Evolutionary conservation across 2,113 vertebrate genomes (phyloP).

Genomic region (Meriones unguiculatus): DNA sequence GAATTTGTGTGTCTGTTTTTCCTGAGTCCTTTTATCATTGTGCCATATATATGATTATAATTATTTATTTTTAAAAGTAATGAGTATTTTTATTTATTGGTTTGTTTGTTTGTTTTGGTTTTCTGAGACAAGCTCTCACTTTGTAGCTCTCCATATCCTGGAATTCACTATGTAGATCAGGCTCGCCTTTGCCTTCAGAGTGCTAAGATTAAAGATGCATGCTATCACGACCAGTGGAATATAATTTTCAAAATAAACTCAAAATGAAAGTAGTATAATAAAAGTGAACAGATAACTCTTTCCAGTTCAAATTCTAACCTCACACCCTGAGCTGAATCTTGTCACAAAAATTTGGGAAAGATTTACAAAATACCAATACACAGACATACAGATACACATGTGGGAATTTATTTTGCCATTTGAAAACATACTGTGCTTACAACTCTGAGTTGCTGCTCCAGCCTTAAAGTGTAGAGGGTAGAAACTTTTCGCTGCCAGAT

Average conservation of each 20-base stretch:
- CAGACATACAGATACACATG: background rate
- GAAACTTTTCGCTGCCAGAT: background rate
- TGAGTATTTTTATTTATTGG: background rate
- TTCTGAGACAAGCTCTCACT: background rate
- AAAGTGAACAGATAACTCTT: background rate
- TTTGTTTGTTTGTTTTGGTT: background rate
- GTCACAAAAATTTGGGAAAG: background rate
- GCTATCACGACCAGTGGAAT: background rate
- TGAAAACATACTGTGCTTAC: background rate
- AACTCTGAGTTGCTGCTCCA: background rate
- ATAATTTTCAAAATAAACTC: background rate
- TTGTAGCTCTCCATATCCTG: background rate
- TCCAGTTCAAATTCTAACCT: background rate
- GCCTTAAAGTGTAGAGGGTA: background rate
- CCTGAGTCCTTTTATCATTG: background rate
- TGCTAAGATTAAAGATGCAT: background rate
- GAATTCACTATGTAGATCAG: background rate
- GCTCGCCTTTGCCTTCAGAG: background rate
- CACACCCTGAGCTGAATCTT: background rate
- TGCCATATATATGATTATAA: background rate
- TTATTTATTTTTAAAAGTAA: background rate
- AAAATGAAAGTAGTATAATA: constrained; percentile 27
- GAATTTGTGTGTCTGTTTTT: constrained; percentile 1
- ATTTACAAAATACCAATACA: constrained; percentile 5
- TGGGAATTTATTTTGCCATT: background rate